Evolutionary conservation across 2,113 vertebrate species (phyloP).

Genomic region (Eretmochelys imbricata): DNA sequence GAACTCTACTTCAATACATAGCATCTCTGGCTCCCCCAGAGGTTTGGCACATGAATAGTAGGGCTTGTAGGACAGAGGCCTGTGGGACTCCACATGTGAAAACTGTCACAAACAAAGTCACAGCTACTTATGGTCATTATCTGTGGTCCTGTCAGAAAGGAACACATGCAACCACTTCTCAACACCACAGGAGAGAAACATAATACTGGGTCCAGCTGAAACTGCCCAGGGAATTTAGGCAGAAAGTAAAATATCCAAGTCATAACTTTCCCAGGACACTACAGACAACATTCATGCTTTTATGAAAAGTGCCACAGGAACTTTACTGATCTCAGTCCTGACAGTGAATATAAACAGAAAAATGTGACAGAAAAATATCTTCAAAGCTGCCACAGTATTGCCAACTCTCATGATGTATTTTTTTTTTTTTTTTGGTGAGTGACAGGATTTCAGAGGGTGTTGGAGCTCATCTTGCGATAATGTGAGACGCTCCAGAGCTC

Average conservation of each 20-base stretch:
- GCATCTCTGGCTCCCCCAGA: neutral
- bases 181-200: neutral
- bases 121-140: neutral
- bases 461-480: neutral
- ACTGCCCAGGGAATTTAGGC: neutral
- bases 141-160: neutral
- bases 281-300: neutral
- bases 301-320: neutral
- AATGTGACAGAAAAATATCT: neutral
- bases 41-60: neutral
- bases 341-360: neutral
- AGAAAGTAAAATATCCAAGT: neutral
- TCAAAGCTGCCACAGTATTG: neutral
- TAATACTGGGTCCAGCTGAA: neutral
- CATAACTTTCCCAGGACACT: neutral
- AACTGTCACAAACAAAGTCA: neutral
- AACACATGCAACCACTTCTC: neutral
- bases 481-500: neutral
- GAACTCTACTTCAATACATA: neutral
- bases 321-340: neutral
- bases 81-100: accelerated
- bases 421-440: neutral
- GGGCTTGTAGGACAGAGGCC: neutral
- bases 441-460: neutral
- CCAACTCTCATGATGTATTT: neutral